Evolutionary conservation across 2,113 vertebrate genomes (phyloP).

Genomic region (Gymnobelideus leadbeateri): DNA sequence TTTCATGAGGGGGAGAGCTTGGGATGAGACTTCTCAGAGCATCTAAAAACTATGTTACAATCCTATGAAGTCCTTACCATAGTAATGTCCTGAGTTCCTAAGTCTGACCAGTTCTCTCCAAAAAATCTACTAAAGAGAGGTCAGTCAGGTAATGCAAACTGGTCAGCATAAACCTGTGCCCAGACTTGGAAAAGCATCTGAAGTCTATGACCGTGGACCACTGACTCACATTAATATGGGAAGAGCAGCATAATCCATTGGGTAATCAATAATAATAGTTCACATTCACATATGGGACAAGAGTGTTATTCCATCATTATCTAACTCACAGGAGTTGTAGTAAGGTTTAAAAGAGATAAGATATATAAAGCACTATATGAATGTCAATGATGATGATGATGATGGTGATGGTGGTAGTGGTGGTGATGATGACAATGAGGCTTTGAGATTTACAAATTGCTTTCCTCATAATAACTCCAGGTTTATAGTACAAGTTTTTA

Average conservation of each 20-base stretch:
- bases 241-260: background rate
- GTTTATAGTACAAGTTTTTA: background rate
- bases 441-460: background rate
- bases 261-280: background rate
- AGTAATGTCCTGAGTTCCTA: background rate
- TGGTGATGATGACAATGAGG: background rate
- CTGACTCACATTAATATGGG: background rate
- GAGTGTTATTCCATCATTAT: background rate
- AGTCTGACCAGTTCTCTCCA: background rate
- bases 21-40: background rate
- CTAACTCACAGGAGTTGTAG: background rate
- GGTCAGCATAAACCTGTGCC: background rate
- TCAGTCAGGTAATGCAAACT: background rate
- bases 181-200: background rate
- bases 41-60: background rate
- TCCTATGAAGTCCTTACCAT: background rate
- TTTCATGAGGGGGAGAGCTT: background rate
- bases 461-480: background rate
- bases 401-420: background rate
- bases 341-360: background rate
- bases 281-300: background rate
- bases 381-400: too few species aligned
- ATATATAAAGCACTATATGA: background rate
- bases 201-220: background rate
- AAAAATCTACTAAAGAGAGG: background rate